A percentile compares a stretch with the other conserved stretches of the same genome.
Conservation (phyloP, 64 coral and sea anemone species). For the Actinia tenebrosa region DNA sequence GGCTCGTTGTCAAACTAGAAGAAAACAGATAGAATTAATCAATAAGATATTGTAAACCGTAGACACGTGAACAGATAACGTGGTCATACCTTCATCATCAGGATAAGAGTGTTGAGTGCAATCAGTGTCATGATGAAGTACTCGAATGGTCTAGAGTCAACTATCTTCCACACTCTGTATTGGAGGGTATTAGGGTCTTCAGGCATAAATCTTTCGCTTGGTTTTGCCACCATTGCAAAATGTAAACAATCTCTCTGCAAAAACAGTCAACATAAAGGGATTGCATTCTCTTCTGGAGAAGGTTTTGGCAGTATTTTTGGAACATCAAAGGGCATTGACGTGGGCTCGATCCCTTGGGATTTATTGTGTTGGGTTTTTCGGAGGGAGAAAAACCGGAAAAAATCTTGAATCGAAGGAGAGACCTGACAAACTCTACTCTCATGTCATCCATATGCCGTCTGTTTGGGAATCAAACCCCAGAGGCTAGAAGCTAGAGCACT, state of each 20-base stretch:
- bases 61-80: neutral
- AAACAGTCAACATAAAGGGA: neutral
- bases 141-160: conserved; percentile 86
- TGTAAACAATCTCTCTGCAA: conserved; percentile 64
- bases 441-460: no score
- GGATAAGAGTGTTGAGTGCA: conserved; percentile 85
- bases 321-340: no score
- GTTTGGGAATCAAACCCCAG: no score
- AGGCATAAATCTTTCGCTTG: conserved; percentile 88
- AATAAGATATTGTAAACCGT: neutral
- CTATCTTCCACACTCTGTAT: conserved; percentile 80
- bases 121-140: conserved; percentile 93
- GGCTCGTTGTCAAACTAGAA: conserved; percentile 76
- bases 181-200: conserved; percentile 86
- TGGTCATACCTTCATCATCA: conserved; percentile 83
- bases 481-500: no score
- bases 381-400: no score
- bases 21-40: neutral
- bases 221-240: conserved; percentile 91
- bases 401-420: no score
- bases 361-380: no score
- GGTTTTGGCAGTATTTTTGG: no score
- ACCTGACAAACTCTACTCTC: no score
- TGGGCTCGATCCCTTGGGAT: no score
- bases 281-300: neutral